A percentile compares a stretch with the other conserved stretches of the same genome.
These are phyloP conservation scores for Ischnura elegans DNA, from an alignment of 2,888 invertebrate species.

Conservation along the genomic window DNA sequence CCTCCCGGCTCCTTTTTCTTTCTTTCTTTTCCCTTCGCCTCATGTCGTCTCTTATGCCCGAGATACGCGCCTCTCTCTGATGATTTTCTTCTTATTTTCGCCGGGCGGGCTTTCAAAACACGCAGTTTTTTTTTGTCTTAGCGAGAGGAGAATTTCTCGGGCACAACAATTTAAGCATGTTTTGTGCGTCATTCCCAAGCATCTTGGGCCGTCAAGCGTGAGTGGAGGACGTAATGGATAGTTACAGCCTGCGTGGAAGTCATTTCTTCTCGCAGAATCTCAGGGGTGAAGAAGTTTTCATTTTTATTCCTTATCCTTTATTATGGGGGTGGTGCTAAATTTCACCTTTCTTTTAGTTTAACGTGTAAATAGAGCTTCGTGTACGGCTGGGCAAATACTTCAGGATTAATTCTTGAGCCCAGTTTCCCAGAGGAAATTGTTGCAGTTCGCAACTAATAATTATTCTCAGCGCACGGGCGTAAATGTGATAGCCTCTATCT, in stretches of 20 bases:
- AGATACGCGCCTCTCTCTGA: background rate
- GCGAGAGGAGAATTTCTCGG: background rate
- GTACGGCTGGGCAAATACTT: background rate
- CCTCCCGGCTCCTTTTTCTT: background rate
- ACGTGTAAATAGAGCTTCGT: too few species aligned
- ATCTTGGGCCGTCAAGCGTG: slow-evolving; percentile 10
- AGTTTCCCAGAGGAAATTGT: too few species aligned
- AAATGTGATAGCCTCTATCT: too few species aligned
- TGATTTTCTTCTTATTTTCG: background rate
- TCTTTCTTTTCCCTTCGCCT: background rate
- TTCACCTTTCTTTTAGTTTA: background rate
- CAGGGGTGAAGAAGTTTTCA: background rate
- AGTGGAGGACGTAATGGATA: background rate
- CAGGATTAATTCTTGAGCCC: background rate
- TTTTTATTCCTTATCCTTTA: background rate
- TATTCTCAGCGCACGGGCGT: too few species aligned
- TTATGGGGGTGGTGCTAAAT: background rate
- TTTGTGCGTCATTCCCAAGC: background rate
- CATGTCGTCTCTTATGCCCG: background rate
- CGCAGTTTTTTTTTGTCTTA: background rate
- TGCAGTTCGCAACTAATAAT: too few species aligned
- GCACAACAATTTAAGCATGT: background rate
- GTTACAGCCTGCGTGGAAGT: background rate
- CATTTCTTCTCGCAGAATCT: background rate
- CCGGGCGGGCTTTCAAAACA: background rate